Evolutionary conservation across 2,797 vertebrate species (phyloP).

Genomic region (Lacerta viridis): DNA sequence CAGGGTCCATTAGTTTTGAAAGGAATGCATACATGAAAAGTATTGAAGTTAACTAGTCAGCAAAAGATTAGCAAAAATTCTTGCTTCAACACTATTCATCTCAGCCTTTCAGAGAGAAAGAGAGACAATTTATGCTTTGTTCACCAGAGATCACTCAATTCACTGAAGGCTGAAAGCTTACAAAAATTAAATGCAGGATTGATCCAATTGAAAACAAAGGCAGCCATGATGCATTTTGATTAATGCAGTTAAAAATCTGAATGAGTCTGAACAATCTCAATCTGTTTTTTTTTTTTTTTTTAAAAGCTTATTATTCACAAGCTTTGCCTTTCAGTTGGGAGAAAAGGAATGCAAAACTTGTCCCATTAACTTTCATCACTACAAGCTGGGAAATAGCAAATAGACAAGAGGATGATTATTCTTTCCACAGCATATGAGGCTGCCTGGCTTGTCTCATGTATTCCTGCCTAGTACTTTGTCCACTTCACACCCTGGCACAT

Average conservation of each 20-base stretch:
- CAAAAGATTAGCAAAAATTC: background rate
- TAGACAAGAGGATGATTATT: background rate
- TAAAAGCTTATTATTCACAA: background rate
- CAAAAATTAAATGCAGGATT: background rate
- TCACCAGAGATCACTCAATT: background rate
- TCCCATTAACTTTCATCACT: background rate
- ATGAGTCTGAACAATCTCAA: background rate
- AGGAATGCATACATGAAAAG: background rate
- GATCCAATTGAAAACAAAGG: background rate
- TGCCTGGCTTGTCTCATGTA: background rate
- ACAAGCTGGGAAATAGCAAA: background rate
- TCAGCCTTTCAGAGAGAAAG: background rate
- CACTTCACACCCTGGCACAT: background rate
- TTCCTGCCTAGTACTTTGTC: background rate
- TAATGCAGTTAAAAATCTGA: background rate
- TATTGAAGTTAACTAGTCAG: background rate
- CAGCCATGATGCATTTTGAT: background rate
- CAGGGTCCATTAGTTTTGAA: background rate
- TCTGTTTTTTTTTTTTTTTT: background rate
- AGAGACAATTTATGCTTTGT: background rate
- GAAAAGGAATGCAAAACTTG: slow-evolving; percentile 4
- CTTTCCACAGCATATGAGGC: background rate
- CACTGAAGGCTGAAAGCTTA: background rate
- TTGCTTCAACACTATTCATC: background rate
- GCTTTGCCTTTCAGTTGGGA: background rate